Base-by-base conservation (phyloP, 2,888 invertebrate genomes). In the Caenorhabditis sp. region DNA sequence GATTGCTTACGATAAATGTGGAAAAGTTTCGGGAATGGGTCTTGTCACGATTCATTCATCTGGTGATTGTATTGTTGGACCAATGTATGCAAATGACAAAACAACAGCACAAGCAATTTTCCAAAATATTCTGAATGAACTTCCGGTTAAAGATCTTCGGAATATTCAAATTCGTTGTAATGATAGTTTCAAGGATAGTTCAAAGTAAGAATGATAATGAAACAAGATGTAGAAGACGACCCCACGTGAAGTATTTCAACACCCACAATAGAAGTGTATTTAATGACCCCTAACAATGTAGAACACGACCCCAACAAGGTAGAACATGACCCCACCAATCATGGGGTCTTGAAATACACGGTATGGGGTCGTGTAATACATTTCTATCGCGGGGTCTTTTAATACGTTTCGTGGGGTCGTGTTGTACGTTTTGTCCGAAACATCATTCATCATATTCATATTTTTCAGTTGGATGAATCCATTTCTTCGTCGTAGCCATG, bases 11-110 rank as follows among this genome's bases (percentile, higher is more conserved):
- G 59, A 72, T 23, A 62, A 67, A 19, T 6, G 31, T 21, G 72
- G 72, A 61, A 68, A 72, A 55, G 65, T 68, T 8, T 58, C 62
- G 12, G 72, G 72, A 62, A 65, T 72, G n/a, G 72, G 72, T 14
- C 31, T 67, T 24, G 58, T 72, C 3, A 65, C 61, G 4, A 49
- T 27, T 10, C 58, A 65, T 50, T 17, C 54, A 31, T 53, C 58
- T n/a, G 68, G 68, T 27, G 27, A 58, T 36, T 64, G 64, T 50
- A 62, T 60, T 12, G 62, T 72, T 43, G 72, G 72, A 0, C 72
- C 72, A 5, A 50, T 72, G 27, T 72, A 72, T 43, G 61, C 62
- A 31, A 67, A 72, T 27, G 57, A 49, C 26, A 68, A 24, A 36
- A 51, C 53, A 21, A 49, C 55, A 8, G 68, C 72, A 3, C 72